Percentiles rank a stretch among this genome's conserved stretches.
Conservation (phyloP, 2,797 vertebrate genomes). For the Coregonus sp. region DNA sequence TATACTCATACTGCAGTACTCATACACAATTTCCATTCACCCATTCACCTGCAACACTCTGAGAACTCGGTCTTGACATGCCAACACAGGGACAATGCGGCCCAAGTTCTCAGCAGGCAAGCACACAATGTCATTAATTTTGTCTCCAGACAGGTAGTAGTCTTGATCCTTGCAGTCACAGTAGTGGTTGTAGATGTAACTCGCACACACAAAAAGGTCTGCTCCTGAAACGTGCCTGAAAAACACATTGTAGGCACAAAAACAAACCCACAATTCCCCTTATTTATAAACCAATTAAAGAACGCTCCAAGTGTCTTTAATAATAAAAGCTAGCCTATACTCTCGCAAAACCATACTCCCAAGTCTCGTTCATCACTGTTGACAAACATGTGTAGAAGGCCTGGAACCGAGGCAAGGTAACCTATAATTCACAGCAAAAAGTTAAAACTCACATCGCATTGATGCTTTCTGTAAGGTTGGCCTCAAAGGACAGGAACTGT, state of each 20-base stretch:
- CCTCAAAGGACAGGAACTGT: slow-evolving; percentile 97
- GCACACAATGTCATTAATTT: slow-evolving; percentile 93
- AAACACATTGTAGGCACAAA: neutral
- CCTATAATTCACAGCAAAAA: neutral
- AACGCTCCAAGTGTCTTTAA: neutral
- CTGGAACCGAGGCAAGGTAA: neutral
- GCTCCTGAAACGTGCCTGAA: slow-evolving; percentile 90
- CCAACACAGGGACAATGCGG: slow-evolving; percentile 80
- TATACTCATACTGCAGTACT: neutral
- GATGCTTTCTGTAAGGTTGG: slow-evolving; percentile 95
- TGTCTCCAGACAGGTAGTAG: slow-evolving; percentile 95
- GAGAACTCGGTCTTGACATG: slow-evolving; percentile 93
- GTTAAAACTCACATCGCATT: slow-evolving; percentile 88
- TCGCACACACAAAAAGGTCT: slow-evolving; percentile 95
- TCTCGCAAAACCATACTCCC: neutral
- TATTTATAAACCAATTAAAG: neutral
- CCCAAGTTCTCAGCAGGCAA: slow-evolving; percentile 83
- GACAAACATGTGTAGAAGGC: neutral
- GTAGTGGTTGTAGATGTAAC: slow-evolving; percentile 98
- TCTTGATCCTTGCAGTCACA: slow-evolving; percentile 97
- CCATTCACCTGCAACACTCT: slow-evolving; percentile 87
- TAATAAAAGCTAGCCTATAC: neutral
- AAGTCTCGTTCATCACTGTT: neutral
- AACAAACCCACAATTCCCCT: neutral
- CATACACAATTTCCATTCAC: slow-evolving; percentile 57